Conservation (phyloP, 1,140 invertebrate species). For the Drosophila lacteicornis region DNA sequence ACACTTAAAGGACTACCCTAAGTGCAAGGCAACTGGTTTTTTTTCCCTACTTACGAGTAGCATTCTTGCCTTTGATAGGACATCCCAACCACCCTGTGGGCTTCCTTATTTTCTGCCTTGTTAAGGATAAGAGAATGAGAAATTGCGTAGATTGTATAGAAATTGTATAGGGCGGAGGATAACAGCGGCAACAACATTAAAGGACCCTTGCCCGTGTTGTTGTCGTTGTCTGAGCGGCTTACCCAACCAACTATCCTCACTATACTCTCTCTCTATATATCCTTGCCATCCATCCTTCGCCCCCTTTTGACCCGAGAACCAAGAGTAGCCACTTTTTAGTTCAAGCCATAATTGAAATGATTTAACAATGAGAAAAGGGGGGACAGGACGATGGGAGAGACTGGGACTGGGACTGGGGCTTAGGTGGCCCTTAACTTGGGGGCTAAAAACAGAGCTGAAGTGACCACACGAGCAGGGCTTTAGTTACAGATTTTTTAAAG, state of each 20-base stretch:
- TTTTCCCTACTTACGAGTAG: constrained; percentile 15
- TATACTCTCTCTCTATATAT: background rate
- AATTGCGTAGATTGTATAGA: constrained; percentile 29
- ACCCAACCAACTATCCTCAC: constrained; percentile 27
- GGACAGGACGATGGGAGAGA: too few relatives aligned
- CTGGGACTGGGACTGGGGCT: background rate
- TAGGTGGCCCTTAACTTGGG: background rate
- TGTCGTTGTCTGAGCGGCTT: constrained; percentile 27
- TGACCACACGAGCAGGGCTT: constrained; percentile 3
- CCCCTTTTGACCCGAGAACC: constrained; percentile 34
- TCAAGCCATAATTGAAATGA: constrained; percentile 49
- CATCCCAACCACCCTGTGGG: background rate
- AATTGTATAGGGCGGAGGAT: constrained; percentile 20
- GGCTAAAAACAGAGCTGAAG: background rate
- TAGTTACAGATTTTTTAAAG: background rate
- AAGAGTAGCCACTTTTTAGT: constrained; percentile 39
- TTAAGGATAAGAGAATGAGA: constrained; percentile 21
- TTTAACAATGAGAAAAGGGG: constrained; percentile 31
- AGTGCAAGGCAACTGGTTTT: constrained; percentile 24
- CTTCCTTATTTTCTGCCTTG: constrained; percentile 25
- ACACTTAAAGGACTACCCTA: constrained; percentile 19
- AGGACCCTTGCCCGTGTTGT: constrained; percentile 25
- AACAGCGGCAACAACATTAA: constrained; percentile 14
- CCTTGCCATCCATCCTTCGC: background rate
- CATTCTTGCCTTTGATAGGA: constrained; percentile 32